phyloP scores from a whole-genome alignment of 2,797 vertebrate species.

The Molothrus aeneus region DNA sequence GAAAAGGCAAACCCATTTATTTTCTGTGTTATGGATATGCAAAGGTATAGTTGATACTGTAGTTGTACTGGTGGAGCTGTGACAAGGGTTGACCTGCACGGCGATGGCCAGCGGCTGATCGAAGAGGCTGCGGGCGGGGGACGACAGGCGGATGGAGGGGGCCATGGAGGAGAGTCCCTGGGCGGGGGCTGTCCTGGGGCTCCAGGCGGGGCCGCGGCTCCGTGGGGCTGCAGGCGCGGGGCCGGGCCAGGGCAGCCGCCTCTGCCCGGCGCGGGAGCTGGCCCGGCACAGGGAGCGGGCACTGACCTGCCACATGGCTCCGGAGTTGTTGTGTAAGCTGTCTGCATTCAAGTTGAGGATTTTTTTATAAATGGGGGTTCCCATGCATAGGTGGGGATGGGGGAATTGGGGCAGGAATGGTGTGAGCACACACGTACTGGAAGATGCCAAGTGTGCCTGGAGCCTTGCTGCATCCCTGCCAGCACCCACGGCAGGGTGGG shows the following conservation, averaged over 20 bases:
- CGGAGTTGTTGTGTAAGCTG: too few species aligned
- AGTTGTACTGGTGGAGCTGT: background rate
- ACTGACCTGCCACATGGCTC: background rate
- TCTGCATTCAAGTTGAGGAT: too few species aligned
- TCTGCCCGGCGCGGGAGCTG: too few species aligned
- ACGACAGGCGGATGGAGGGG: slow-evolving; percentile 38
- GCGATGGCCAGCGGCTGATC: slow-evolving; percentile 79
- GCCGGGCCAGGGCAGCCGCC: too few species aligned
- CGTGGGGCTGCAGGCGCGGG: slow-evolving; percentile 52
- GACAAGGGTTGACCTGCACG: slow-evolving; percentile 42
- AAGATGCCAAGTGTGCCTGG: too few species aligned
- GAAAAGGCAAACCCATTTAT: background rate
- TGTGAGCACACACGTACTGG: too few species aligned
- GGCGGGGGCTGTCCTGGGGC: rapidly evolving
- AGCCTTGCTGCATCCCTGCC: too few species aligned
- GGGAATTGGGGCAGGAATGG: too few species aligned
- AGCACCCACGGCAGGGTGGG: too few species aligned
- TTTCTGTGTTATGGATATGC: background rate
- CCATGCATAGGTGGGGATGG: too few species aligned
- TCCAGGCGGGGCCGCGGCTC: background rate
- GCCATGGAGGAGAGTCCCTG: background rate
- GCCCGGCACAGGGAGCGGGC: too few species aligned
- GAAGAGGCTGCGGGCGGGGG: slow-evolving; percentile 75
- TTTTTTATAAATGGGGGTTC: too few species aligned
- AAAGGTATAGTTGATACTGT: background rate